Percentiles rank a stretch among this genome's conserved stretches.
phyloP scores from a whole-genome alignment of 2,888 invertebrate species.

The Noctua fimbriata region DNA sequence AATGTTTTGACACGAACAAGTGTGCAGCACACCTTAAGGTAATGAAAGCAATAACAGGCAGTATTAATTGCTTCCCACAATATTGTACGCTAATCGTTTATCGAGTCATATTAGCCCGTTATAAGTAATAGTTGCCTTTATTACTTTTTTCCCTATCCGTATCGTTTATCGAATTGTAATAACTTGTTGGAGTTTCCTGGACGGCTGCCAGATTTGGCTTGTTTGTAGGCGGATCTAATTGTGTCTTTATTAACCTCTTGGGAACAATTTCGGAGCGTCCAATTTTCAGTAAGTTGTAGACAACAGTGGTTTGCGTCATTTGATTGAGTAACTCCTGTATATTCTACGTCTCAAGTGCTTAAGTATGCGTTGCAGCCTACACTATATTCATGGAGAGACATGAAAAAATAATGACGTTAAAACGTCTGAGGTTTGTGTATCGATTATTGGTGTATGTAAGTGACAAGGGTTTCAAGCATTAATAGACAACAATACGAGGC shows the following conservation, averaged over 20 bases:
- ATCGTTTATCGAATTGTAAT: conserved; percentile 33
- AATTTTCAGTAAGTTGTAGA: conserved; percentile 23
- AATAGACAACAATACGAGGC: neutral
- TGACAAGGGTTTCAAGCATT: neutral
- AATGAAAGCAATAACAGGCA: conserved; percentile 3
- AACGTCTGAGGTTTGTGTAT: neutral
- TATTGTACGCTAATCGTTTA: conserved; percentile 12
- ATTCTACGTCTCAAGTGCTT: neutral
- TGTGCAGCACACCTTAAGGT: neutral
- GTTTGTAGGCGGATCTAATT: conserved; percentile 29
- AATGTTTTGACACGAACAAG: neutral
- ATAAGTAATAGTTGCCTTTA: conserved; percentile 1
- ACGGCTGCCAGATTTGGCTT: conserved; percentile 23
- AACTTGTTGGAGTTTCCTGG: conserved; percentile 26
- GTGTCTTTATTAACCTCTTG: conserved; percentile 23
- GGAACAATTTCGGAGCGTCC: conserved; percentile 3
- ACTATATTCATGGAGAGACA: neutral
- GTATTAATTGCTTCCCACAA: conserved; percentile 1
- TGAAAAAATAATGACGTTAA: neutral
- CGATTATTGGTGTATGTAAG: neutral
- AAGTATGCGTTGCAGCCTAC: neutral
- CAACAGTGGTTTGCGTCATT: conserved; percentile 10
- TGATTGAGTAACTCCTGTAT: neutral
- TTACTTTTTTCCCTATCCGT: conserved; percentile 21
- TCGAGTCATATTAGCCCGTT: conserved; percentile 1